A percentile compares a stretch with the other conserved stretches of the same genome.
Conservation (phyloP, 2,797 vertebrate genomes). For the Spea hammondii region DNA sequence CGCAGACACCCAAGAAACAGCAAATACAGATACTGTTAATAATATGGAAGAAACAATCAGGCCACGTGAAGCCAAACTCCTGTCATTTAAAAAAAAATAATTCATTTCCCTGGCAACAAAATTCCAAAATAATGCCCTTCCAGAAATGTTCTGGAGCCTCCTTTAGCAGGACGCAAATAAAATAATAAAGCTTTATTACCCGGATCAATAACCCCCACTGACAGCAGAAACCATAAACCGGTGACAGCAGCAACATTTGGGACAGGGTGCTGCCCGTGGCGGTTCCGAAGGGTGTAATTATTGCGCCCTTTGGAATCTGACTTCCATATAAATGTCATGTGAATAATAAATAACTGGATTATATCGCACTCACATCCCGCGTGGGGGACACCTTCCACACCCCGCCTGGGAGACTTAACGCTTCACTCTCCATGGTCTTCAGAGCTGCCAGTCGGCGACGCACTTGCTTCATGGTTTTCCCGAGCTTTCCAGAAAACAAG, state of each 20-base stretch:
- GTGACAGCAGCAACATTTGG: not conserved
- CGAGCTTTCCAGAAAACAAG: constrained; percentile 66
- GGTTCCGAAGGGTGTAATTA: not conserved
- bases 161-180: constrained; percentile 8
- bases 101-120: not conserved
- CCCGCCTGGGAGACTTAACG: constrained; percentile 64
- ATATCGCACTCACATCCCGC: constrained; percentile 70
- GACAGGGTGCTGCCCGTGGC: not conserved
- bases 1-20: not conserved
- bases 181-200: constrained; percentile 18
- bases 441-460: constrained; percentile 75
- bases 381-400: constrained; percentile 63
- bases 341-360: not conserved
- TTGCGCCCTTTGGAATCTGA: constrained; percentile 21
- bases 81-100: not conserved
- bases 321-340: not conserved
- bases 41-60: not conserved
- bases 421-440: constrained; percentile 61
- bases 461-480: constrained; percentile 73
- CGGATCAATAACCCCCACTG: not conserved
- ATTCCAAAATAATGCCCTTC: not conserved
- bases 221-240: constrained; percentile 1
- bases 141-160: not conserved
- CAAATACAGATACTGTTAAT: too few relatives aligned
- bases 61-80: not conserved